Conservation (phyloP, 1,140 invertebrate species). For the Macrotrachela quadricornifera region DNA sequence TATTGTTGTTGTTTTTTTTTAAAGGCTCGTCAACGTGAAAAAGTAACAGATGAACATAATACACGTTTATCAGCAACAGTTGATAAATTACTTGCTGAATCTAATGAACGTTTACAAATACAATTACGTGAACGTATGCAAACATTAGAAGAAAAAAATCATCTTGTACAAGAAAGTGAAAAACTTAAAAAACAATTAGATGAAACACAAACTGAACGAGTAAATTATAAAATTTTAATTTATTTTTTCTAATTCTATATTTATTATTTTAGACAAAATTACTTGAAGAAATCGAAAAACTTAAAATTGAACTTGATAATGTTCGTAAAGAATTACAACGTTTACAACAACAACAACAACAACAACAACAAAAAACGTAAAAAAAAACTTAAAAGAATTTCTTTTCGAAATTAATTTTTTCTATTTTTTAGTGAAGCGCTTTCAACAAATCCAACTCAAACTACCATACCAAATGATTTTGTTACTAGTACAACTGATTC, state of each 20-base stretch:
- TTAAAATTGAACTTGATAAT: neutral
- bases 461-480: too few species aligned
- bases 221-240: constrained; percentile 13
- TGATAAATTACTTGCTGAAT: constrained; percentile 45
- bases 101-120: constrained; percentile 86
- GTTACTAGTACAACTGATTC: too few species aligned
- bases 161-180: constrained; percentile 78
- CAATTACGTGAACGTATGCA: constrained; percentile 97
- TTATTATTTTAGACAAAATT: neutral
- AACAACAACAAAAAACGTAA: neutral
- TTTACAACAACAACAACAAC: neutral
- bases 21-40: constrained; percentile 75
- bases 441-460: too few species aligned
- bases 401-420: too few species aligned
- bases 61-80: constrained; percentile 79
- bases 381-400: too few species aligned
- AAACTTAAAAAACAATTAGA: constrained; percentile 76
- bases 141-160: constrained; percentile 89
- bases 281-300: neutral
- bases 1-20: neutral
- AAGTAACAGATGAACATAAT: constrained; percentile 99
- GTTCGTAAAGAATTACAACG: neutral
- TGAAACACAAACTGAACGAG: constrained; percentile 67
- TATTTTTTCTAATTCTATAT: neutral
- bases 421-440: too few species aligned